Base-by-base conservation (phyloP, 2,113 vertebrate species). In the Colinus virginianus region DNA sequence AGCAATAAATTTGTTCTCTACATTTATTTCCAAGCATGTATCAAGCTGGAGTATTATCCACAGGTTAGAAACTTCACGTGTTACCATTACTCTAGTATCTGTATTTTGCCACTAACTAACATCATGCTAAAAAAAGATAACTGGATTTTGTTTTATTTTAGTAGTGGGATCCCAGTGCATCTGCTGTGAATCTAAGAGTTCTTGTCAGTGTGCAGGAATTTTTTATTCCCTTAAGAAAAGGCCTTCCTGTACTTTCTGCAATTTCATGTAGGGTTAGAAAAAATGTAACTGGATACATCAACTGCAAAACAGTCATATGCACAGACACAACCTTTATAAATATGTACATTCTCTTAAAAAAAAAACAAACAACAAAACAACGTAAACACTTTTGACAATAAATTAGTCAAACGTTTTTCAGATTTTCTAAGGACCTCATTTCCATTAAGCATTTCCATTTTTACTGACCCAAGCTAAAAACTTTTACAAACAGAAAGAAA, bases 1-100 rank as follows among this genome's bases (percentile, higher is more conserved):
- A 90, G 30, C 30, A 84, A 95, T 61, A 78, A 80, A 74, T 95
- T 95, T 45, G 67, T 90, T 46, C 78, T 95, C 75, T 82, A 16
- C 34, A 51, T 63, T 88, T 69, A 93, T 36, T 88, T 87, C 74
- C 48, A 95, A 90, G 74, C 72, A 95, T 55, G 36, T 78, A 88
- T 40, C 43, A 90, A 90, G 62, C 49, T 59, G 53, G 56, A 91
- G 61, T 66, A 88, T 20, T 83, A 84, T 84, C 6, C 8, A 62
- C 26, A 83, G 30, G 13, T 77, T 69, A 74, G 3, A 45, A 83
- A 22, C 72, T 82, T 75, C 34, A 17, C 8, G 11, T 28, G 15
- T 74, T 63, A 74, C 14, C 9, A 11, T 49, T 71, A 85, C 2
- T 36, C 82, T 9, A 7, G 36, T 55, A 79, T 25, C 72, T 81